Percentiles rank a stretch among this genome's conserved stretches.
Conservation (phyloP, 35 echinoderm and acorn worm species). For the Chiridota heheva region DNA sequence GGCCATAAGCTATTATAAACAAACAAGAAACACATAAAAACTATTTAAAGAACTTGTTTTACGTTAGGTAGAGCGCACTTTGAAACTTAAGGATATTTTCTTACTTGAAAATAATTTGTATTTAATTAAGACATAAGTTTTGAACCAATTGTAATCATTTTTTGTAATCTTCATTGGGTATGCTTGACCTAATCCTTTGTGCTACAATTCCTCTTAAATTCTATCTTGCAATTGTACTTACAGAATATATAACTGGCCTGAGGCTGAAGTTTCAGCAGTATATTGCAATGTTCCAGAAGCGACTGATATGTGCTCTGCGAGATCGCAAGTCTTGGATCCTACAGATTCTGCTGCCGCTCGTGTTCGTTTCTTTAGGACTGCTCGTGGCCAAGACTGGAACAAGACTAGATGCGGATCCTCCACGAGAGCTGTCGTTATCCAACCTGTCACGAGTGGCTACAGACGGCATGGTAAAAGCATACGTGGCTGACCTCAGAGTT, state of each 20-base stretch:
- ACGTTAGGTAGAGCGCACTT: too few relatives aligned
- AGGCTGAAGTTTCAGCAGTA: slow-evolving; percentile 76
- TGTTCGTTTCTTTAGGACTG: slow-evolving; percentile 81
- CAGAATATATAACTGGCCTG: slow-evolving; percentile 62
- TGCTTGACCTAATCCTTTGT: too few relatives aligned
- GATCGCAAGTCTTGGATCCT: slow-evolving; percentile 79
- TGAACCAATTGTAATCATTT: too few relatives aligned
- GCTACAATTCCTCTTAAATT: too few relatives aligned
- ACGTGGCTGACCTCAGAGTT: slow-evolving; percentile 60
- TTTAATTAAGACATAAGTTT: too few relatives aligned
- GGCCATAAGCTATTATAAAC: too few relatives aligned
- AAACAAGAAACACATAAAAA: too few relatives aligned
- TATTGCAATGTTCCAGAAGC: slow-evolving; percentile 89
- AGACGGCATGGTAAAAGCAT: slow-evolving; percentile 29
- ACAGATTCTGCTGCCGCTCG: slow-evolving; percentile 76
- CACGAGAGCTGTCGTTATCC: slow-evolving; percentile 51
- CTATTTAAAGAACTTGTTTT: too few relatives aligned
- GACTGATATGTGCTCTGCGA: slow-evolving; percentile 63
- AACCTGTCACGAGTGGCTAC: slow-evolving; percentile 59
- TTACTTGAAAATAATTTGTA: too few relatives aligned
- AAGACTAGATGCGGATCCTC: slow-evolving; percentile 35
- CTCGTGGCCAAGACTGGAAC: slow-evolving; percentile 58
- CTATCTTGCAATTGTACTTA: too few relatives aligned
- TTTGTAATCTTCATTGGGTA: too few relatives aligned
- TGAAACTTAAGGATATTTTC: too few relatives aligned